These are phyloP conservation scores for Torymus auratus DNA, from an alignment of 2,888 invertebrate species.

Conservation along the genomic window DNA sequence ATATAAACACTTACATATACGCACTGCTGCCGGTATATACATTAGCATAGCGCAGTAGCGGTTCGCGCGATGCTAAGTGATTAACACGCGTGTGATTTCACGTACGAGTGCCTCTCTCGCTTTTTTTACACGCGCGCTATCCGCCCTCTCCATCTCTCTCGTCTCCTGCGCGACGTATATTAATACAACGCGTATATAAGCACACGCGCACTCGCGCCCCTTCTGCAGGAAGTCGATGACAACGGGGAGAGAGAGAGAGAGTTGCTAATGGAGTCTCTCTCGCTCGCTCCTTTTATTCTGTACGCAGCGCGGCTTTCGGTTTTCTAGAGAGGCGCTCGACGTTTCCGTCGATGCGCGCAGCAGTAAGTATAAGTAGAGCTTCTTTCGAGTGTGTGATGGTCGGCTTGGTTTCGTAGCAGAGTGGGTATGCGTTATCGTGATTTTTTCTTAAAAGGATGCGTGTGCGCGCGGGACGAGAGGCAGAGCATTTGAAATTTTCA, in stretches of 20 bases:
- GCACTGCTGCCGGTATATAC: background rate
- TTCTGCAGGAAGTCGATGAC: constrained; percentile 53
- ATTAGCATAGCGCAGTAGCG: constrained; percentile 53
- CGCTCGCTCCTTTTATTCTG: constrained; percentile 52
- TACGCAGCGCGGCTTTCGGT: constrained; percentile 13
- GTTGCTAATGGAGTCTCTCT: constrained; percentile 61
- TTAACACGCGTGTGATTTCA: constrained; percentile 56
- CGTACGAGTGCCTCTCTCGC: constrained; percentile 45
- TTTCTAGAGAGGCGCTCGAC: constrained; percentile 32
- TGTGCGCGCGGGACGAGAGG: too few relatives aligned
- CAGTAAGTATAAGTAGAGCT: too few relatives aligned
- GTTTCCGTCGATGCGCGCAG: constrained; percentile 12
- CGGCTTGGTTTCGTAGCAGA: too few relatives aligned
- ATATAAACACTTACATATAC: too few relatives aligned
- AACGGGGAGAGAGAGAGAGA: constrained; percentile 30
- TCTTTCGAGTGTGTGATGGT: too few relatives aligned
- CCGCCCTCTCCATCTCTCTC: constrained; percentile 34
- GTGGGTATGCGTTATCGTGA: too few relatives aligned
- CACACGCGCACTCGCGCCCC: constrained; percentile 15
- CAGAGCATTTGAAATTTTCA: too few relatives aligned
- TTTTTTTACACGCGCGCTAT: constrained; percentile 24
- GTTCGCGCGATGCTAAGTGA: constrained; percentile 40
- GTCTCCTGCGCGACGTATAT: constrained; percentile 16
- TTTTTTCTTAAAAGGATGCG: too few relatives aligned
- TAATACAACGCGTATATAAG: constrained; percentile 33